phyloP scores from a whole-genome alignment of 2,888 invertebrate genomes.

The Lasioglossum zephyrum region DNA sequence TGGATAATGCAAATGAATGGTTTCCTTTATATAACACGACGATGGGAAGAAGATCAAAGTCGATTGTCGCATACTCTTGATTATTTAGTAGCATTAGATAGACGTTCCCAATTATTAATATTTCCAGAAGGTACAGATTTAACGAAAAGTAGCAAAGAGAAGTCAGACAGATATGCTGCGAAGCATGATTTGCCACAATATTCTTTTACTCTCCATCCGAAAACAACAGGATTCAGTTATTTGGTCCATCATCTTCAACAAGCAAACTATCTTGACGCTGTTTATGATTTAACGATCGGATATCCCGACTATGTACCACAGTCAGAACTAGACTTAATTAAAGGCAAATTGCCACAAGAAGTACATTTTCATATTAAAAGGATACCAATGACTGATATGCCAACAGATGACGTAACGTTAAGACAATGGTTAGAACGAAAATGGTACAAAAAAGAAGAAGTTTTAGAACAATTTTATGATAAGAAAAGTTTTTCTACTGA shows the following conservation, averaged over 20 bases:
- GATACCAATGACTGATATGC: constrained; percentile 87
- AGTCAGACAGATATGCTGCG: constrained; percentile 90
- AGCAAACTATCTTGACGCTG: constrained; percentile 88
- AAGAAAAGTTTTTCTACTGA: constrained; percentile 85
- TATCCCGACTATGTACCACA: constrained; percentile 92
- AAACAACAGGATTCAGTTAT: constrained; percentile 92
- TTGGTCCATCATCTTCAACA: constrained; percentile 86
- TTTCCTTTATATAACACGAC: constrained; percentile 93
- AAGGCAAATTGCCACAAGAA: constrained; percentile 90
- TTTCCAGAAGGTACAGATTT: constrained; percentile 97
- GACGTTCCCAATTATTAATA: constrained; percentile 90
- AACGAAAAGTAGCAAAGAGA: constrained; percentile 88
- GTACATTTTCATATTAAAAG: constrained; percentile 92
- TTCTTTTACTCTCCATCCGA: constrained; percentile 93
- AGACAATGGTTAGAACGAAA: constrained; percentile 88
- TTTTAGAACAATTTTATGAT: constrained; percentile 86
- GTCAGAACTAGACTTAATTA: constrained; percentile 89
- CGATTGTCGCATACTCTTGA: constrained; percentile 89
- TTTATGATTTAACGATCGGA: constrained; percentile 95
- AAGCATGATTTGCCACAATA: constrained; percentile 89
- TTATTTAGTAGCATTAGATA: constrained; percentile 89
- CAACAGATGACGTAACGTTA: constrained; percentile 86
- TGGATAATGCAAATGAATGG: constrained; percentile 96
- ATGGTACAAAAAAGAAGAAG: constrained; percentile 89
- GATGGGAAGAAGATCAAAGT: constrained; percentile 91